These are phyloP conservation scores for Ailurus styani DNA, from an alignment of 2,113 vertebrate genomes.

Conservation along the genomic window DNA sequence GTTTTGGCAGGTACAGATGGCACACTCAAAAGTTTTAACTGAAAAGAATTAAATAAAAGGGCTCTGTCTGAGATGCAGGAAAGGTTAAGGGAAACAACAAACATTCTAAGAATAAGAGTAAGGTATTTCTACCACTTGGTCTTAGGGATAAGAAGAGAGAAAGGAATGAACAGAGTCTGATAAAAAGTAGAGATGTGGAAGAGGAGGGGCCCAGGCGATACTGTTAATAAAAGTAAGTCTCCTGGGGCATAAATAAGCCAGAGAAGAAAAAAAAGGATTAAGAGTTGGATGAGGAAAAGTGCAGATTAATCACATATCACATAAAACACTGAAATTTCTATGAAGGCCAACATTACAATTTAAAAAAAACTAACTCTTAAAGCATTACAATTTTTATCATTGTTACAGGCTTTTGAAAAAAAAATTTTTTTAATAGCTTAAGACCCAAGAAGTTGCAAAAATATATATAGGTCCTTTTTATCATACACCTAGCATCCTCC, in stretches of 20 bases:
- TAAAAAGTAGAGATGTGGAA: not conserved
- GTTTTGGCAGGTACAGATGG: not conserved
- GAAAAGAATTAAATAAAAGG: slow-evolving; percentile 7
- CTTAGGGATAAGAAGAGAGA: not conserved
- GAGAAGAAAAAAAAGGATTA: not conserved
- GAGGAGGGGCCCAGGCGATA: not conserved
- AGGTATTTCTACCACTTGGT: not conserved
- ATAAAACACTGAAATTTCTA: not conserved
- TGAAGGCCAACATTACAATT: not conserved
- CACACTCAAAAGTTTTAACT: not conserved
- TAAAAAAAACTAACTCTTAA: not conserved
- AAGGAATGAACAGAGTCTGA: not conserved
- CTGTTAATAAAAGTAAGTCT: not conserved
- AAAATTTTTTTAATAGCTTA: not conserved
- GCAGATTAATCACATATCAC: not conserved
- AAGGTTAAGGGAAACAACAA: not conserved
- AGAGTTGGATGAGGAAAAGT: not conserved
- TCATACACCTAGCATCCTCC: not conserved
- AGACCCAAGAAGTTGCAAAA: not conserved
- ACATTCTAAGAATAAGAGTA: not conserved
- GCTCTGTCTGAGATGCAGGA: not conserved
- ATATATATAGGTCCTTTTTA: not conserved
- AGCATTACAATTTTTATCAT: not conserved
- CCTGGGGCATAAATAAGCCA: not conserved
- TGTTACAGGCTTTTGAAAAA: not conserved